Conservation (phyloP, 2,113 vertebrate species). For the Nycticebus coucang region DNA sequence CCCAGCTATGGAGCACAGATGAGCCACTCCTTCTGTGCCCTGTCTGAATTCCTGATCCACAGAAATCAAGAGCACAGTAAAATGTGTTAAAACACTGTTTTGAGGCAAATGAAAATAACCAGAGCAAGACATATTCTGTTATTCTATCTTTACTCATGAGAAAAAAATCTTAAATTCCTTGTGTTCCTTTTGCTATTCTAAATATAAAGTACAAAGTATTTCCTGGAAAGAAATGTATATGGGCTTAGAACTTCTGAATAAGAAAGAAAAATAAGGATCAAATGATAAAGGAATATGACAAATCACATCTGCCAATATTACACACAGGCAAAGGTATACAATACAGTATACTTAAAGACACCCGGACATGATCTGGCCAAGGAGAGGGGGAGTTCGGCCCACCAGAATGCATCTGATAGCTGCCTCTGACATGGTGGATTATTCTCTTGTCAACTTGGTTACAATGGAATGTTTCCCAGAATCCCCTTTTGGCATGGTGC, state of each 20-base stretch:
- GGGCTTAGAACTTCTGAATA: not conserved
- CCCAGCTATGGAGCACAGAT: not conserved
- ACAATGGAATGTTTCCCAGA: not conserved
- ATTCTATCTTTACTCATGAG: not conserved
- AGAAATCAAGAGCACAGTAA: not conserved
- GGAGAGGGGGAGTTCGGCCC: not conserved
- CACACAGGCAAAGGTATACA: not conserved
- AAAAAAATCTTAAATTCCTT: slow-evolving; percentile 23
- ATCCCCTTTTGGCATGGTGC: not conserved
- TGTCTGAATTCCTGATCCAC: not conserved
- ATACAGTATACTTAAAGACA: not conserved
- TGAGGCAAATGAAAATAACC: not conserved
- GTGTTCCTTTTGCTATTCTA: not conserved
- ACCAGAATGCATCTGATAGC: not conserved
- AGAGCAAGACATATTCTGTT: not conserved
- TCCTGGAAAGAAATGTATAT: not conserved
- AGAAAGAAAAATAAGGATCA: not conserved
- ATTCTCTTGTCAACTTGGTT: not conserved
- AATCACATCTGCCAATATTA: not conserved
- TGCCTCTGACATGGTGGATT: not conserved
- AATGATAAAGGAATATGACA: not conserved
- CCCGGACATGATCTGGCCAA: not conserved
- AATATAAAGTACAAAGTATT: slow-evolving; percentile 24
- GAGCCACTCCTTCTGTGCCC: not conserved
- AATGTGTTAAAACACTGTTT: not conserved